phyloP scores from a whole-genome alignment of 2,797 vertebrate species.

The Benthosema pterotum region DNA sequence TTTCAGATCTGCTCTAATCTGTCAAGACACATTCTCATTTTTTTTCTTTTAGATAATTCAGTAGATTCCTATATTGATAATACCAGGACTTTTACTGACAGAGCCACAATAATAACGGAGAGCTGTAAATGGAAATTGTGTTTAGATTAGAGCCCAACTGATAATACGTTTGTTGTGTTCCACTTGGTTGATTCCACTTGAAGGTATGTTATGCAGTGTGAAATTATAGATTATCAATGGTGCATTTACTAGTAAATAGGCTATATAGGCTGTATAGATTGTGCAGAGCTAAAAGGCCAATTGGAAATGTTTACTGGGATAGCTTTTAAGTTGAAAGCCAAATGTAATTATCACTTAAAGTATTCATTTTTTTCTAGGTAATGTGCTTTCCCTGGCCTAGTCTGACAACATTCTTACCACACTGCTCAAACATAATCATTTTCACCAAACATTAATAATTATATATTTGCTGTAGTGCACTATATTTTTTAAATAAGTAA shows the following conservation, averaged over 20 bases:
- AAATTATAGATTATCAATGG: slow-evolving; percentile 32
- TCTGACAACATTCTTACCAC: slow-evolving; percentile 49
- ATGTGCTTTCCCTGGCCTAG: slow-evolving; percentile 37
- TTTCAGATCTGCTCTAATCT: too few species aligned
- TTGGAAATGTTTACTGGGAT: slow-evolving; percentile 53
- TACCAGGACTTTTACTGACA: slow-evolving; percentile 40
- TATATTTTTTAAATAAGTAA: slow-evolving; percentile 28
- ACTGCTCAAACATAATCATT: slow-evolving; percentile 26
- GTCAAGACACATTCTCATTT: too few species aligned
- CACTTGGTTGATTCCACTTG: slow-evolving; percentile 44
- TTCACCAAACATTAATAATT: slow-evolving; percentile 54
- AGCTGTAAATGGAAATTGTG: slow-evolving; percentile 31
- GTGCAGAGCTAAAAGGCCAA: slow-evolving; percentile 45
- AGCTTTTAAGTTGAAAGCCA: slow-evolving; percentile 33
- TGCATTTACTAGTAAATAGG: too few species aligned
- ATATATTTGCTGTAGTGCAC: slow-evolving; percentile 22
- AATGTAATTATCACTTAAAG: slow-evolving; percentile 30
- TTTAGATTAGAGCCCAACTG: slow-evolving; percentile 40
- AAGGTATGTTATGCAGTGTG: slow-evolving; percentile 28
- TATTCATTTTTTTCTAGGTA: slow-evolving; percentile 27
- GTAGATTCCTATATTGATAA: slow-evolving; percentile 8
- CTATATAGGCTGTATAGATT: neutral
- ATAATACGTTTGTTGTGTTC: slow-evolving; percentile 29
- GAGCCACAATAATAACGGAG: slow-evolving; percentile 35
- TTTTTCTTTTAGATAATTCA: too few species aligned